A percentile compares a stretch with the other conserved stretches of the same genome.
These are phyloP conservation scores for Argynnis bischoffii DNA, from an alignment of 2,888 invertebrate species.

Conservation along the genomic window DNA sequence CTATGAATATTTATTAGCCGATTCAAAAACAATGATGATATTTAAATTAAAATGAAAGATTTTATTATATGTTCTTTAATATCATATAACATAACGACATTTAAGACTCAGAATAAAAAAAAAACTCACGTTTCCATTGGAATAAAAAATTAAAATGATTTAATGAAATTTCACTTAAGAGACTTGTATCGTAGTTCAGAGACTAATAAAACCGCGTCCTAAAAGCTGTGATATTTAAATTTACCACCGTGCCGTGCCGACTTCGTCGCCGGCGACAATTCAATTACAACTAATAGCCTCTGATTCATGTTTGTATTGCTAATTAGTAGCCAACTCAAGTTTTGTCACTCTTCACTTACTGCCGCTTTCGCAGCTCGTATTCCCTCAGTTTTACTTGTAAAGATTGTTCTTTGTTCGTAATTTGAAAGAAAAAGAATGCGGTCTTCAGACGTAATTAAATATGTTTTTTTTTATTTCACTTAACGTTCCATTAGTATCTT, in stretches of 20 bases:
- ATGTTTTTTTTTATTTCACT: constrained; percentile 11
- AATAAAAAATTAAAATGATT: constrained; percentile 45
- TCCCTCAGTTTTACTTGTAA: constrained; percentile 66
- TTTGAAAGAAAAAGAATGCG: constrained; percentile 56
- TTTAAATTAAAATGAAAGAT: constrained; percentile 34
- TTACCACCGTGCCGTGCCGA: constrained; percentile 70
- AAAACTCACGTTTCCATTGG: constrained; percentile 37
- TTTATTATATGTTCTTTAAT: constrained; percentile 2
- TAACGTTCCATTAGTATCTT: neutral
- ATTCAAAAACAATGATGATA: constrained; percentile 67
- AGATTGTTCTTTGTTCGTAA: constrained; percentile 69
- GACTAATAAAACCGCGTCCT: constrained; percentile 60
- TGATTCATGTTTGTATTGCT: constrained; percentile 83
- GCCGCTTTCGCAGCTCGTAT: constrained; percentile 55
- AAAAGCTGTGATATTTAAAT: constrained; percentile 78
- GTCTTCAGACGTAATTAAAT: constrained; percentile 62
- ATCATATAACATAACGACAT: neutral
- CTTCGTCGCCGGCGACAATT: constrained; percentile 76
- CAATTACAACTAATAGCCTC: constrained; percentile 82
- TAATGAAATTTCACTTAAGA: constrained; percentile 41
- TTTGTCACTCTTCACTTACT: constrained; percentile 78
- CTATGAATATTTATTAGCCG: constrained; percentile 73
- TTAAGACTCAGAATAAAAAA: neutral
- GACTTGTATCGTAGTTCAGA: constrained; percentile 38
- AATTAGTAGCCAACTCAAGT: constrained; percentile 80